Base-by-base conservation (phyloP, 1,140 invertebrate genomes). In the Helicoverpa zea region DNA sequence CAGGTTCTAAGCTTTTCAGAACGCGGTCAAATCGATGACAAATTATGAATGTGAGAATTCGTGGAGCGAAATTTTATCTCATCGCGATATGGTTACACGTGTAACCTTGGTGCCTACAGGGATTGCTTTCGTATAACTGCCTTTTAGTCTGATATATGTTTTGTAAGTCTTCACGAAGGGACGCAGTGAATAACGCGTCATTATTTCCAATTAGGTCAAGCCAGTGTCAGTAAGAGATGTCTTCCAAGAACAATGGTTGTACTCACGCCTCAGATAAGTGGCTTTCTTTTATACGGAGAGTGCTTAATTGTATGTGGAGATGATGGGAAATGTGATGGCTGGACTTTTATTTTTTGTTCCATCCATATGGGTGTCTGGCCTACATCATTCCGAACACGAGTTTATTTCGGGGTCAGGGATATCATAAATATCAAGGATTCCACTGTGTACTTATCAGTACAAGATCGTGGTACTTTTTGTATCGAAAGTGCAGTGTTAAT, bases 181-280 rank as follows among this genome's bases (percentile, higher is more conserved):
- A 88, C 88, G 83, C 84, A 86, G 88, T 89, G 90, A 91, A 94
- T 92, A 92, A 92, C 86, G 85, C 83, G 87, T 92, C 88, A 94
- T 95, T 94, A 95, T 94, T 92, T 93, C 94, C 94, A 95, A 95
- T 94, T 94, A 92, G 92, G 92, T 94, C 92, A 94, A 89, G 90
- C 84, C 89, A 85, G 87, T 91, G 88, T 88, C 91, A 88, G 91
- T 87, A 84, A 83, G 87, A 88, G 86, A 89, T 82, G 82, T 89
- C 87, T 94, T 92, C 90, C 88, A 86, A 93, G 92, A 95, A 94
- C 90, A 93, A 92, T 92, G 88, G 84, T 85, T 79, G 82, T 91
- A 93, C 90, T 92, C 89, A 93, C 89, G 92, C 90, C 91, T 90
- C 88, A 80, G 86, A 86, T 85, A 83, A 91, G 87, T 89, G 86